phyloP scores from a whole-genome alignment of 2,113 vertebrate species.

The Garra rufa region DNA sequence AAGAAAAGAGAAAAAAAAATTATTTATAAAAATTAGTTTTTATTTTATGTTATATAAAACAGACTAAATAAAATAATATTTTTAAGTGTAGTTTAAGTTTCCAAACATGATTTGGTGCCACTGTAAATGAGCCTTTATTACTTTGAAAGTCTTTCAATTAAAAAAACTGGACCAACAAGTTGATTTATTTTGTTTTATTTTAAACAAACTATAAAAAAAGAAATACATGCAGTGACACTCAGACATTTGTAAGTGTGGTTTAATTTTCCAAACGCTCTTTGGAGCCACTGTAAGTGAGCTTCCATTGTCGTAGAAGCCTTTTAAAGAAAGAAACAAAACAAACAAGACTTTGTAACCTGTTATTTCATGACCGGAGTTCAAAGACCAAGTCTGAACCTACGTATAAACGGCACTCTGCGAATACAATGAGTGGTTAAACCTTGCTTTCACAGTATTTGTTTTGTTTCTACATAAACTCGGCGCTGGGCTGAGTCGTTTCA shows the following conservation, averaged over 20 bases:
- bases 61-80: no score
- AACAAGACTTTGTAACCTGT: slow-evolving; percentile 15
- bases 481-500: not conserved
- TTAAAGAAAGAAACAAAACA: not conserved
- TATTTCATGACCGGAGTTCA: slow-evolving; percentile 27
- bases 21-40: no score
- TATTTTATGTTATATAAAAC: no score
- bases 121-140: no score
- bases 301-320: not conserved
- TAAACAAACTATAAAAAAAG: not conserved
- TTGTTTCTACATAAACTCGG: slow-evolving; percentile 1
- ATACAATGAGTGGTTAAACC: not conserved
- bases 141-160: no score
- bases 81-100: no score
- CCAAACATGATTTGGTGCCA: no score
- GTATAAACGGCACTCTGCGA: not conserved
- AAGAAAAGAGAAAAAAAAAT: no score
- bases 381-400: not conserved
- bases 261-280: not conserved
- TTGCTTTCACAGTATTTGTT: slow-evolving; percentile 9
- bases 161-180: no score
- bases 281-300: not conserved
- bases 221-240: not conserved
- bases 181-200: not conserved
- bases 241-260: not conserved